Percentiles rank a stretch among this genome's conserved stretches.
Conservation (phyloP, 2,113 vertebrate species). For the Nibea albiflora region DNA sequence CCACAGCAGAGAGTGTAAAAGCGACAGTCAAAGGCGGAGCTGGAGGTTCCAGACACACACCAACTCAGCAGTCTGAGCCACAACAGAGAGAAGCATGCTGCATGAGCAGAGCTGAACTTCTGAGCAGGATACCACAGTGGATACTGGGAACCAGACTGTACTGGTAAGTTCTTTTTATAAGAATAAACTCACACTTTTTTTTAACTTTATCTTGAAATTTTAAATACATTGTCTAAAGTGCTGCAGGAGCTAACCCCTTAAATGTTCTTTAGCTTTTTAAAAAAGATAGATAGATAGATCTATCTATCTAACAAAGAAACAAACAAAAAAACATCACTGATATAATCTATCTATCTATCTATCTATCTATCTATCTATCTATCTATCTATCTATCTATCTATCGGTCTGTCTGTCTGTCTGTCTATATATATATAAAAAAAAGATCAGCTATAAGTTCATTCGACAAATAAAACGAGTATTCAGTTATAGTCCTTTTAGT, state of each 20-base stretch:
- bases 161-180: conserved; percentile 47
- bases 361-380: no score
- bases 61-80: conserved; percentile 1
- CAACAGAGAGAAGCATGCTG: conserved; percentile 30
- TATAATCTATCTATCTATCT: no score
- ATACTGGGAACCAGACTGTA: conserved; percentile 6
- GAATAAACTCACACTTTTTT: not conserved
- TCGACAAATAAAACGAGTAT: no score
- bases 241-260: no score
- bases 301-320: no score
- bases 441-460: no score
- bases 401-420: no score
- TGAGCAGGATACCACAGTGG: conserved; percentile 12
- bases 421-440: no score
- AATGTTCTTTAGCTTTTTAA: no score
- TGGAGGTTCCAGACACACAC: conserved; percentile 3
- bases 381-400: no score
- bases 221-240: not conserved
- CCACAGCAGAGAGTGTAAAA: not conserved
- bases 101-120: conserved; percentile 8
- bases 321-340: no score
- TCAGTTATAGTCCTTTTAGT: not conserved
- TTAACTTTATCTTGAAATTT: not conserved
- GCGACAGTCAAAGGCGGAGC: conserved; percentile 50
- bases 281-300: no score